phyloP scores from a whole-genome alignment of 1,140 invertebrate genomes.

The Zaprionus lachaisei region DNA sequence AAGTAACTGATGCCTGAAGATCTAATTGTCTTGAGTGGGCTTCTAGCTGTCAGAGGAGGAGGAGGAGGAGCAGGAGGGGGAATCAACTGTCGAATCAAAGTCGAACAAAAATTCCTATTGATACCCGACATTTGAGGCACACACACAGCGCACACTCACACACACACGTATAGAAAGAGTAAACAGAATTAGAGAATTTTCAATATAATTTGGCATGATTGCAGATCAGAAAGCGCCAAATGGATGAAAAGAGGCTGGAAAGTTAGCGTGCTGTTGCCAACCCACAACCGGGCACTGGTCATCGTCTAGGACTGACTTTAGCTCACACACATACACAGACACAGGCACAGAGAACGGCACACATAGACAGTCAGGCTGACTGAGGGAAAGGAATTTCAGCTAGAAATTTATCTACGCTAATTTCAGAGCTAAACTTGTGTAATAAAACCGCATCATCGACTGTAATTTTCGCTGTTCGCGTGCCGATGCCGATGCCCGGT shows the following conservation, averaged over 20 bases:
- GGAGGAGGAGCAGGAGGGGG: not conserved
- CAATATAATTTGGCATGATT: conserved; percentile 57
- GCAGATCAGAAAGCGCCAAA: conserved; percentile 41
- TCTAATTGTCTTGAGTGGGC: conserved; percentile 69
- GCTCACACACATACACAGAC: conserved; percentile 7
- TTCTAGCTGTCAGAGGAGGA: conserved; percentile 54
- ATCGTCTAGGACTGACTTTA: conserved; percentile 37
- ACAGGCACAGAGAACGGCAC: not conserved
- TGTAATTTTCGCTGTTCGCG: conserved; percentile 72
- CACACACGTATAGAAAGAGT: not conserved
- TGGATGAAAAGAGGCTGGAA: conserved; percentile 30
- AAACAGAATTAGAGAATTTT: conserved; percentile 52
- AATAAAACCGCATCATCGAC: conserved; percentile 69
- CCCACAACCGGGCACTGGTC: conserved; percentile 55
- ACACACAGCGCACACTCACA: conserved; percentile 9
- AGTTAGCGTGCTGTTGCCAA: conserved; percentile 38
- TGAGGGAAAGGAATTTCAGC: conserved; percentile 70
- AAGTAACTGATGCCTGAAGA: conserved; percentile 57
- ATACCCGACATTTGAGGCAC: conserved; percentile 11
- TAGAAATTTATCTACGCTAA: conserved; percentile 82
- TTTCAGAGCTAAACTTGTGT: conserved; percentile 70
- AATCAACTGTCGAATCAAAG: conserved; percentile 40
- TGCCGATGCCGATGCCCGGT: conserved; percentile 49
- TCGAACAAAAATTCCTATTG: conserved; percentile 29
- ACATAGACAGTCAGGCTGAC: conserved; percentile 28